Base-by-base conservation (phyloP, 2,113 vertebrate genomes). In the Burhinus bistriatus region DNA sequence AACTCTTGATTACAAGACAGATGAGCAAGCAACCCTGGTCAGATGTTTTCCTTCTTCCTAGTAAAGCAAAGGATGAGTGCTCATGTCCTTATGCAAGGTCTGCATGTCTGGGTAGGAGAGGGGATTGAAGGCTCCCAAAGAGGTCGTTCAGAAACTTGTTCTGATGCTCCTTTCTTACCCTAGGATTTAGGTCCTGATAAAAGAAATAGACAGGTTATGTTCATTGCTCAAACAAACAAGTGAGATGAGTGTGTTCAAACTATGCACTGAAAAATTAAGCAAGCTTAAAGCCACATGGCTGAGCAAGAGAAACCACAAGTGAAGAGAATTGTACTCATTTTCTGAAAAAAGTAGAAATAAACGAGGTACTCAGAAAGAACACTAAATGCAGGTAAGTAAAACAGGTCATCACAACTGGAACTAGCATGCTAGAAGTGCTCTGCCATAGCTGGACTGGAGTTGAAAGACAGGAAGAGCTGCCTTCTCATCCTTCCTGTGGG, bases 381-480 rank as follows among this genome's bases (percentile, higher is more conserved):
- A 58, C 7, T 27, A 45, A 57, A 51, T 1, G 3, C 9, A 68
- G 22, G 25, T 30, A 78, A 49, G 11, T 40, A 78, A 49, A 82
- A 40, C 13, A 36, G 23, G 42, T 40, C 8, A 62, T 23, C 62
- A 20, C 32, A 72, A 22, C 25, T 25, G 17, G 22, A 73, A 73
- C 17, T n/a, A 73, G 62, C 14, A 54, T 64, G 29, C 59, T 64
- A 54, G 47, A 66, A 72, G 34, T 21, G 18, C n/a, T 59, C 66
- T 69, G 52, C 68, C 15, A 44, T 12, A 0, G 2, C 7, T 62
- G 45, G 30, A 6, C 18, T 17, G 30, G 34, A n/a, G 13, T 0
- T 36, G 15, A 52, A 77, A 76, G 40, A 34, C n/a, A 85, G 8
- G 29, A 34, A 29, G 52, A 59, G 19, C 19, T 1, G 0, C 11